Evolutionary conservation across 1,140 invertebrate species (phyloP).

Genomic region (Saccostrea echinata): DNA sequence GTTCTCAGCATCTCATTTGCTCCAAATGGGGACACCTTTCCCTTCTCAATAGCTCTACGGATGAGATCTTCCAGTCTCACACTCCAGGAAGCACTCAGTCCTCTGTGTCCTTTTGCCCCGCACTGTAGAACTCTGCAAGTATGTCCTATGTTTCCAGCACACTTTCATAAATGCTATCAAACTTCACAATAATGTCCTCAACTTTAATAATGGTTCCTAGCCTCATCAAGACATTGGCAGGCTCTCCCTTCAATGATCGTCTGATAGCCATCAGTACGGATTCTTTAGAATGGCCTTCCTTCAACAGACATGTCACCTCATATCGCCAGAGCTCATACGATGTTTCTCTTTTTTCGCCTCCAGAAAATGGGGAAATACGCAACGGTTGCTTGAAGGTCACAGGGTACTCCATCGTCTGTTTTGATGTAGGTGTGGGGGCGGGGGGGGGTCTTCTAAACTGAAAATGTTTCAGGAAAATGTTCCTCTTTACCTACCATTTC

Average conservation of each 20-base stretch:
- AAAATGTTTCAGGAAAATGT: too few species aligned
- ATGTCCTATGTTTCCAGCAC: slow-evolving; percentile 3
- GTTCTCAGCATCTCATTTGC: slow-evolving; percentile 45
- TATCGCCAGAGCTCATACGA: too few species aligned
- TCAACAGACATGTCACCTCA: too few species aligned
- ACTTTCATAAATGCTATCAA: slow-evolving; percentile 53
- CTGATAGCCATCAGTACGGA: too few species aligned
- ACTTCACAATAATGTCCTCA: slow-evolving; percentile 16
- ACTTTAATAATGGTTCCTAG: too few species aligned
- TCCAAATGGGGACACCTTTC: background rate
- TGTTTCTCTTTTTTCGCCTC: slow-evolving; percentile 24
- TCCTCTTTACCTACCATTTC: too few species aligned
- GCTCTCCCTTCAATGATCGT: too few species aligned
- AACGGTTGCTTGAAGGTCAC: background rate
- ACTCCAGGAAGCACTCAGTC: slow-evolving; percentile 47
- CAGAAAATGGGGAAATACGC: slow-evolving; percentile 37
- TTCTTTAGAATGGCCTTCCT: too few species aligned
- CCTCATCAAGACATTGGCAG: too few species aligned
- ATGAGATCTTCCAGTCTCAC: slow-evolving; percentile 55
- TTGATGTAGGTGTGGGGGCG: too few species aligned
- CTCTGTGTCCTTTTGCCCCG: slow-evolving; percentile 43
- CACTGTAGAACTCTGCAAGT: background rate
- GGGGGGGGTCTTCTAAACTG: too few species aligned
- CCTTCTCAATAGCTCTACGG: slow-evolving; percentile 23
- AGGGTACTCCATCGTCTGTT: too few species aligned